Percentiles rank a stretch among this genome's conserved stretches.
phyloP scores from a whole-genome alignment of 37 sponge, comb jelly and placozoan species.

The Hormiphora californensis region DNA sequence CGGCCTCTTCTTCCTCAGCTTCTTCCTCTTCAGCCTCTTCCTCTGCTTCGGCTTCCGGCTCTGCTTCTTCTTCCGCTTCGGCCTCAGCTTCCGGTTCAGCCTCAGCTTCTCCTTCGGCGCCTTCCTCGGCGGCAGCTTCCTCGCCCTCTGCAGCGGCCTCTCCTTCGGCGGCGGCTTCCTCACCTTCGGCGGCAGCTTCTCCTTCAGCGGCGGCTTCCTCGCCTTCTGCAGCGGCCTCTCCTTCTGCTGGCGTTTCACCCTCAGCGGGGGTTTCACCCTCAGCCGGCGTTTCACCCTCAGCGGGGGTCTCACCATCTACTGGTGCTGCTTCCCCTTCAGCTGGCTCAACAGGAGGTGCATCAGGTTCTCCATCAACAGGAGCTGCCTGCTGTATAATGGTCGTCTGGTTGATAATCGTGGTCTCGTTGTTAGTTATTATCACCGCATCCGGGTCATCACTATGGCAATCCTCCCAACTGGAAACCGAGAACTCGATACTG shows the following conservation, averaged over 20 bases:
- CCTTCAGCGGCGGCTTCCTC: background rate
- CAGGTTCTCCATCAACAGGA: background rate
- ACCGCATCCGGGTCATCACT: slow-evolving; percentile 22
- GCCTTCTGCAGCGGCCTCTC: background rate
- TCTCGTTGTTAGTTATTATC: background rate
- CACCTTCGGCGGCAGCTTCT: background rate
- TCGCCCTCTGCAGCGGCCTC: background rate
- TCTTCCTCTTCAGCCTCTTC: slow-evolving; percentile 11
- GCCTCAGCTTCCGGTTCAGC: slow-evolving; percentile 2
- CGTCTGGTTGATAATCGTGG: background rate
- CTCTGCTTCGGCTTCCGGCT: slow-evolving; percentile 11
- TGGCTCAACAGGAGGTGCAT: background rate
- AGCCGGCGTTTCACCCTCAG: background rate
- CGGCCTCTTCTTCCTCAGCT: background rate
- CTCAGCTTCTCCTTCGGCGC: background rate
- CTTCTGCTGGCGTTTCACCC: background rate
- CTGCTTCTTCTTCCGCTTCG: background rate
- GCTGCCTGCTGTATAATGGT: slow-evolving; percentile 3
- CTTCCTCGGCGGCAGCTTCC: slow-evolving; percentile 16
- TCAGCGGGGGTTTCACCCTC: background rate
- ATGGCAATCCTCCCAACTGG: background rate
- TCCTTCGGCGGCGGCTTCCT: background rate
- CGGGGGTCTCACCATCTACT: background rate
- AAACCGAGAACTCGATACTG: slow-evolving; percentile 17
- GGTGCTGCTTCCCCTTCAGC: background rate